phyloP scores from a whole-genome alignment of 2,113 vertebrate genomes.

The Tricholaema leucomelas region DNA sequence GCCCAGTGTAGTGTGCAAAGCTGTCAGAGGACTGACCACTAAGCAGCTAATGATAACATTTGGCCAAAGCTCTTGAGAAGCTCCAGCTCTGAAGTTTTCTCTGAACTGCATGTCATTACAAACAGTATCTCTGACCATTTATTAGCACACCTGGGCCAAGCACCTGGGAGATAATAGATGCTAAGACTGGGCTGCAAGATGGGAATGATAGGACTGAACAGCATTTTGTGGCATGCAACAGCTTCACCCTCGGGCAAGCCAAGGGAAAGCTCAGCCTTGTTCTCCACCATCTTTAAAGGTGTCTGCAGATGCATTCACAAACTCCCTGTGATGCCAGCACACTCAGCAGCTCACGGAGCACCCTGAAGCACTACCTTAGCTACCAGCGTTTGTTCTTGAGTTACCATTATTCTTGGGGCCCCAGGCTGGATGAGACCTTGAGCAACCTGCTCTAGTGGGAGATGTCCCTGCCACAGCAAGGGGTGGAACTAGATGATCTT shows the following conservation, averaged over 20 bases:
- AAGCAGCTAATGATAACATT: neutral
- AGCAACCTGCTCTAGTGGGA: too few species aligned
- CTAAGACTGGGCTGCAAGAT: neutral
- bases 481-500: too few species aligned
- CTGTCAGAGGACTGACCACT: neutral
- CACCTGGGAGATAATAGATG: neutral
- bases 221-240: neutral
- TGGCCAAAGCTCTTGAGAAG: neutral
- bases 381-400: neutral
- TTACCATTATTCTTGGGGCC: neutral
- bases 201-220: neutral
- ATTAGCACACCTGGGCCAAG: neutral
- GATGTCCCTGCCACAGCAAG: too few species aligned
- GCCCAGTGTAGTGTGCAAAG: neutral
- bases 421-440: too few species aligned
- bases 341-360: neutral
- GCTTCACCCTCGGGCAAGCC: neutral
- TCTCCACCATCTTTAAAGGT: neutral
- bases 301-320: neutral
- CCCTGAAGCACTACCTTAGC: neutral
- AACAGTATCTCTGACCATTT: neutral
- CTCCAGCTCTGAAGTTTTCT: neutral
- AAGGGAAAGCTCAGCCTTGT: neutral
- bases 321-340: neutral
- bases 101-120: neutral